Evolutionary conservation across 2,113 vertebrate genomes (phyloP).

Genomic region (Caloenas nicobarica): DNA sequence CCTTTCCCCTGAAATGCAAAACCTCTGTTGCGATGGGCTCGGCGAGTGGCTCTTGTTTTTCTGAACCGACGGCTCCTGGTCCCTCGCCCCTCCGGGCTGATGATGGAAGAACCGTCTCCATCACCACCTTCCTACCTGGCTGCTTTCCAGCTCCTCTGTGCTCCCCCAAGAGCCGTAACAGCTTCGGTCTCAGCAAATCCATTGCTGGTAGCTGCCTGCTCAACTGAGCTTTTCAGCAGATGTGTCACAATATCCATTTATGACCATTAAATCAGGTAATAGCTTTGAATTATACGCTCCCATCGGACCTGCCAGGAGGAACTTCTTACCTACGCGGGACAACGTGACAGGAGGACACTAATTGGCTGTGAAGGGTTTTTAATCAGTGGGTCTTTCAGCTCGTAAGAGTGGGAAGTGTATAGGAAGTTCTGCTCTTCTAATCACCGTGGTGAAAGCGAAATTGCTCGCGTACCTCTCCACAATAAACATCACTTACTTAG

Average conservation of each 20-base stretch:
- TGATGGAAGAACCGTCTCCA: not conserved
- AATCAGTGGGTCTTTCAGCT: not conserved
- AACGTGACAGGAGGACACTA: not conserved
- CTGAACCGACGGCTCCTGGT: rapidly evolving
- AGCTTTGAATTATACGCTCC: not conserved
- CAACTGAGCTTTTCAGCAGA: not conserved
- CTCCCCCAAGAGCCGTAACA: not conserved
- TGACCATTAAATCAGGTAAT: not conserved
- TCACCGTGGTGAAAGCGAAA: not conserved
- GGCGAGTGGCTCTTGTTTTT: not conserved
- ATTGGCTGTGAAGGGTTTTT: not conserved
- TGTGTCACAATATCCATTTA: not conserved
- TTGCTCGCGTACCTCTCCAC: not conserved
- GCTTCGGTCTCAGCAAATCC: not conserved
- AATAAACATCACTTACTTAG: not conserved
- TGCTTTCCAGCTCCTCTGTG: not conserved
- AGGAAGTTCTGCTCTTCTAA: not conserved
- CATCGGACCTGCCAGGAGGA: not conserved
- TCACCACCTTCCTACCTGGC: not conserved
- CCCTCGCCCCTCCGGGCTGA: rapidly evolving
- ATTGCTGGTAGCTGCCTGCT: not conserved
- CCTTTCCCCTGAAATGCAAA: not conserved
- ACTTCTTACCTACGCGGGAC: not conserved
- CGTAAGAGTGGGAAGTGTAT: not conserved
- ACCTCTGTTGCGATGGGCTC: not conserved